Evolutionary conservation across 1,140 invertebrate genomes (phyloP).

Genomic region (Rhopalosiphum maidis): DNA sequence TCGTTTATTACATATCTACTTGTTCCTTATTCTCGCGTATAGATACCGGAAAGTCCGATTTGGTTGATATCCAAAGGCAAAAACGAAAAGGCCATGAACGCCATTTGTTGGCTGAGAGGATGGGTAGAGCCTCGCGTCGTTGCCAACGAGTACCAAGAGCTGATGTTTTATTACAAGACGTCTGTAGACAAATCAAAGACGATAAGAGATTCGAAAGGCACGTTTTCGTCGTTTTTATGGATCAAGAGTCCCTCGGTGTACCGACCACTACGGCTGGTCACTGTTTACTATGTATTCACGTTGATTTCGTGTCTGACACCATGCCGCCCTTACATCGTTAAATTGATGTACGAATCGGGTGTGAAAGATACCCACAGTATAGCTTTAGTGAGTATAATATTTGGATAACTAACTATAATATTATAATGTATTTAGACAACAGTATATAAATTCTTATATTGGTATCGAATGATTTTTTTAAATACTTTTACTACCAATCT

Average conservation of each 20-base stretch:
- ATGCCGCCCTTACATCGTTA: background rate
- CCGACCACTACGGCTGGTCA: background rate
- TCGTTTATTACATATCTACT: background rate
- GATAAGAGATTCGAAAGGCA: background rate
- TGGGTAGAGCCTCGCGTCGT: slow-evolving; percentile 65
- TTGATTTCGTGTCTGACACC: slow-evolving; percentile 18
- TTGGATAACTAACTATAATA: background rate
- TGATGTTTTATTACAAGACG: slow-evolving; percentile 60
- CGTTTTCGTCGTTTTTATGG: background rate
- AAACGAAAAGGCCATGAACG: slow-evolving; percentile 64
- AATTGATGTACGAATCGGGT: background rate
- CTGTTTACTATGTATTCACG: background rate
- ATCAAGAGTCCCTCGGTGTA: background rate
- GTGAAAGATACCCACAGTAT: background rate
- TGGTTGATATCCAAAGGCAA: slow-evolving; percentile 68
- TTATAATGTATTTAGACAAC: background rate
- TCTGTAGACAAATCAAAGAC: background rate
- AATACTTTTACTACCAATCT: no score
- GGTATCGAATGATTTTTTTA: no score
- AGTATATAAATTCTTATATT: background rate
- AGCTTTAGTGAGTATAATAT: background rate
- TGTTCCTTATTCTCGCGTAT: background rate
- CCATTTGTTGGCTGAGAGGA: slow-evolving; percentile 66
- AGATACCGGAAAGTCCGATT: slow-evolving; percentile 73
- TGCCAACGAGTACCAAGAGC: slow-evolving; percentile 64